A percentile compares a stretch with the other conserved stretches of the same genome.
Evolutionary conservation across 2,113 vertebrate species (phyloP).

Genomic region (Gorsachius goisagi): DNA sequence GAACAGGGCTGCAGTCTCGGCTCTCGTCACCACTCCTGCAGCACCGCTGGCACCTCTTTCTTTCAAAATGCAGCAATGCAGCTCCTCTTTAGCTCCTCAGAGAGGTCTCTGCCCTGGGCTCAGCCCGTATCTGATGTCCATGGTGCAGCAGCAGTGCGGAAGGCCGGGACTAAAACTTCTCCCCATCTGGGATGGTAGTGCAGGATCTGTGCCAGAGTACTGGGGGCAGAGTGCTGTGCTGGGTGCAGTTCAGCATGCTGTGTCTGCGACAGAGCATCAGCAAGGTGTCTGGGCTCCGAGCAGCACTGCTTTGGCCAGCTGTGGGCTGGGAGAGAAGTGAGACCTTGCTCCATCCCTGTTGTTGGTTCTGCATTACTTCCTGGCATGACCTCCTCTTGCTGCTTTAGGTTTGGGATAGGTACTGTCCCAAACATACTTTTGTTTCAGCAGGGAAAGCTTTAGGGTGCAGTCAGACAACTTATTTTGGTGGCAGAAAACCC

Average conservation of each 20-base stretch:
- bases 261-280: neutral
- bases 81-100: neutral
- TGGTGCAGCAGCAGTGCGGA: neutral
- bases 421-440: neutral
- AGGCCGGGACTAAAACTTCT: neutral
- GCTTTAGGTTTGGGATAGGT: neutral
- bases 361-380: neutral
- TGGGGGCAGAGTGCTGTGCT: neutral
- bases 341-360: fast-evolving
- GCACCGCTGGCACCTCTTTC: neutral
- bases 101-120: neutral
- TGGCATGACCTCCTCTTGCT: neutral
- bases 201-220: neutral
- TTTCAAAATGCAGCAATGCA: neutral
- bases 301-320: neutral
- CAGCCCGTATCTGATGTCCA: fast-evolving
- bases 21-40: neutral
- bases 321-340: neutral
- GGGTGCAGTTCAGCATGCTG: neutral
- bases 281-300: neutral
- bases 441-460: neutral
- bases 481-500: neutral
- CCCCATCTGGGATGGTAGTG: neutral
- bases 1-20: neutral
- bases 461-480: neutral